Base-by-base conservation (phyloP, 2,797 vertebrate genomes). In the Microctenopoma stevenorrisi region DNA sequence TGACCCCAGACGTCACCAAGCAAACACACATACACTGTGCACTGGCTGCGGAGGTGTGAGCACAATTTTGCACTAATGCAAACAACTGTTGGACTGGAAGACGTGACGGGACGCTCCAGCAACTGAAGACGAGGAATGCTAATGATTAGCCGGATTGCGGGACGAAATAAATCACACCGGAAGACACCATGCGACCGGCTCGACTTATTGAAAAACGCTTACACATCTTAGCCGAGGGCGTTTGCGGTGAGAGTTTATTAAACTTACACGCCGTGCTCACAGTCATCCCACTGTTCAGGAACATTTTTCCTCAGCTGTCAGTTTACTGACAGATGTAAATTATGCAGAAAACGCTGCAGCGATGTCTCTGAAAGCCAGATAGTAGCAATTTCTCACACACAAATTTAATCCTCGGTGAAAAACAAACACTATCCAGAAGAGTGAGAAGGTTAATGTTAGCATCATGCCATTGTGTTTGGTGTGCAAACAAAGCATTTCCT, bases 291-390 rank as follows among this genome's bases (percentile, higher is more conserved):
- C 73, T 68, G 75, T 72, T 84, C 50, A 35, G 54, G 54, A 76
- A 64, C 81, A 89, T 87, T 86, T 88, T 70, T 86, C 85, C 85
- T 80, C 43, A 10, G 64, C 79, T 78, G 83, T 88, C 88, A 85
- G 49, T 72, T 74, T 37, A 51, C 73, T 81, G 84, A 83, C 72
- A 18, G 78, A 81, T 88, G 83, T 58, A 83, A 89, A 88, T 84
- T 76, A 82, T 59, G 64, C 69, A 71, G 74, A 74, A 88, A 84
- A 85, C 7, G 57, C 62, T 30, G 18, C 48, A 65, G 78, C 58
- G 12, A 18, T n/a, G 58, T 64, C 53, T 81, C 61, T 64, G 35
- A 43, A 56, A 72, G 60, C 43, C 33, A 16, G 38, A 57, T 53
- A 44, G 72, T 68, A 63, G 61, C 18, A 12, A 50, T 58, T 30